A percentile compares a stretch with the other conserved stretches of the same genome.
These are phyloP conservation scores for Eolophus roseicapilla DNA, from an alignment of 2,113 vertebrate species.

Conservation along the genomic window DNA sequence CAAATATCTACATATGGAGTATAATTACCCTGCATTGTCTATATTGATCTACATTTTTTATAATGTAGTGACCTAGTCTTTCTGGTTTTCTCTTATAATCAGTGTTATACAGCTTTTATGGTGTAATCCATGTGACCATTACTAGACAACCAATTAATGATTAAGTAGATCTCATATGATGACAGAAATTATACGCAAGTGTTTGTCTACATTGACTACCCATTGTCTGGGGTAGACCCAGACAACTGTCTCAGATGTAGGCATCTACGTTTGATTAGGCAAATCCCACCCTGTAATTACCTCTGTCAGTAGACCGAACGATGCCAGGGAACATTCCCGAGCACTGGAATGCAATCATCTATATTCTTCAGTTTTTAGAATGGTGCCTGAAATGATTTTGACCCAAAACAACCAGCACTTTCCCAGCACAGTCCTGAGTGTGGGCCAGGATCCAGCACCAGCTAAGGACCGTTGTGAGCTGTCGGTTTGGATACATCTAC, in stretches of 20 bases:
- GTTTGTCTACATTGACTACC: neutral
- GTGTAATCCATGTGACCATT: neutral
- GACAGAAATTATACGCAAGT: neutral
- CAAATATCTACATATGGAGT: neutral
- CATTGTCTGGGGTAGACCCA: neutral
- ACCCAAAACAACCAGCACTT: neutral
- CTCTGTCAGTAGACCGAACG: neutral
- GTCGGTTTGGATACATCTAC: neutral
- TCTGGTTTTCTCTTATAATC: neutral
- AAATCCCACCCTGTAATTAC: neutral
- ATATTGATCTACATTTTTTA: neutral
- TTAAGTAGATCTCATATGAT: neutral
- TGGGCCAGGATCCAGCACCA: neutral
- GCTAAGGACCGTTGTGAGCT: neutral
- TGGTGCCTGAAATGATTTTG: neutral
- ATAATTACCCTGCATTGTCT: neutral
- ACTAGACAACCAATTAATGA: neutral
- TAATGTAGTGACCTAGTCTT: neutral
- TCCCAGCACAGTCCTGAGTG: neutral
- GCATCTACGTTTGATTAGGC: neutral
- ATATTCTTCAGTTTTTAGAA: neutral
- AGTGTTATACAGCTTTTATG: neutral
- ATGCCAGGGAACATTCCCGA: constrained; percentile 16
- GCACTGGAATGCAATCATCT: neutral
- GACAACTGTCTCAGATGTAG: neutral